Conservation (phyloP, 2,113 vertebrate species). For the Siniperca chuatsi region DNA sequence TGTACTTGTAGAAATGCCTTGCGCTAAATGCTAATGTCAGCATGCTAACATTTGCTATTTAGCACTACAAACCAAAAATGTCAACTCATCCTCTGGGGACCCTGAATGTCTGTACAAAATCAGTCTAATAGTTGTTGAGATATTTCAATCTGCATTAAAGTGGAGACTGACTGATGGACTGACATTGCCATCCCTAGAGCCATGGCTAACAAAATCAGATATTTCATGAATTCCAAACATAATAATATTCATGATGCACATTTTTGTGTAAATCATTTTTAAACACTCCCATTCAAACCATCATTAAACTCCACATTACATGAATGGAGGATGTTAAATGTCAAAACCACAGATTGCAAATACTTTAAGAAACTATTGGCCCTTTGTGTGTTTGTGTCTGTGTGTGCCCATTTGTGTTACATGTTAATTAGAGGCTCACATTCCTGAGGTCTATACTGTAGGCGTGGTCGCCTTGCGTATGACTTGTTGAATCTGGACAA, state of each 20-base stretch:
- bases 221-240: constrained; percentile 12
- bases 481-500: constrained; percentile 55
- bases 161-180: not conserved
- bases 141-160: not conserved
- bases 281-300: not conserved
- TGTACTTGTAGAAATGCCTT: not conserved
- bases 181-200: not conserved
- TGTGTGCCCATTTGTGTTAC: constrained; percentile 21
- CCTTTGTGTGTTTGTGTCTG: constrained; percentile 27
- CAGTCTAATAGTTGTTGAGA: not conserved
- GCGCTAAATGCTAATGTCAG: not conserved
- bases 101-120: not conserved
- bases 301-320: not conserved
- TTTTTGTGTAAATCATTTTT: constrained; percentile 37
- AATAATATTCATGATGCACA: not conserved
- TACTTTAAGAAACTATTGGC: constrained; percentile 4
- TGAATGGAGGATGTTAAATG: not conserved
- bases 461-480: constrained; percentile 31
- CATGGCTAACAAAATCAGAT: not conserved
- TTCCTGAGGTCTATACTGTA: constrained; percentile 51
- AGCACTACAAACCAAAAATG: not conserved
- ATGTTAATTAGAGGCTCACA: constrained; percentile 42
- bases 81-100: not conserved
- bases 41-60: not conserved
- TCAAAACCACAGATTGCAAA: constrained; percentile 11